Conservation (phyloP, 2,888 invertebrate species). For the Ephialtes manifestator region DNA sequence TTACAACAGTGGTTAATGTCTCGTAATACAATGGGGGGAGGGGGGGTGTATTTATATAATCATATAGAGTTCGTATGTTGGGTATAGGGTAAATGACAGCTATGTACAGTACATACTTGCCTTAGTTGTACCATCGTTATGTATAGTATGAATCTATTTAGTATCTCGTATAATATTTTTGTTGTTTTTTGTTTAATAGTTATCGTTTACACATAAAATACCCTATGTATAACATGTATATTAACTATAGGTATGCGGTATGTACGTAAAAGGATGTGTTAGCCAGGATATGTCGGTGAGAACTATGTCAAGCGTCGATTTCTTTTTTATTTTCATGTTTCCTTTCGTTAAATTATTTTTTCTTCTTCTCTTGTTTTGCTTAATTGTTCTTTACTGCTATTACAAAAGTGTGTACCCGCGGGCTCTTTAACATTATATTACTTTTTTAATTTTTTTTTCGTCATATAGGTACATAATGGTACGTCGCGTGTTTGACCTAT, state of each 20-base stretch:
- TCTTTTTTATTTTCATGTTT: slow-evolving; percentile 57
- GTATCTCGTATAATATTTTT: slow-evolving; percentile 77
- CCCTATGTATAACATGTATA: slow-evolving; percentile 81
- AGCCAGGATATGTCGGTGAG: slow-evolving; percentile 85
- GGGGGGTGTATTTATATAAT: slow-evolving; percentile 71
- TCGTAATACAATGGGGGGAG: slow-evolving; percentile 79
- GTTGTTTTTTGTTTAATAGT: slow-evolving; percentile 74
- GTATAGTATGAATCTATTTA: slow-evolving; percentile 77
- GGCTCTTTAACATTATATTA: slow-evolving; percentile 47
- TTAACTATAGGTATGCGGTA: slow-evolving; percentile 83
- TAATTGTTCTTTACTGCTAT: slow-evolving; percentile 76
- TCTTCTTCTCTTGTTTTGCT: slow-evolving; percentile 31
- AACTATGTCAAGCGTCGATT: slow-evolving; percentile 83
- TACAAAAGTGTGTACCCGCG: slow-evolving; percentile 78
- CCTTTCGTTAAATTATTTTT: slow-evolving; percentile 10
- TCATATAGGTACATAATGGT: slow-evolving; percentile 64
- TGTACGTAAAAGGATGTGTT: slow-evolving; percentile 84
- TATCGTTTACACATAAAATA: slow-evolving; percentile 84
- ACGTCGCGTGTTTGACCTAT: slow-evolving; percentile 67
- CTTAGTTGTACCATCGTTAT: slow-evolving; percentile 83
- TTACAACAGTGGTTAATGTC: slow-evolving; percentile 84
- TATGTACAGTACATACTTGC: slow-evolving; percentile 86
- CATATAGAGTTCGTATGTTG: slow-evolving; percentile 77
- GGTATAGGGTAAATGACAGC: slow-evolving; percentile 82
- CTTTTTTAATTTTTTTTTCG: slow-evolving; percentile 54